These are phyloP conservation scores for Lymantria monacha DNA, from an alignment of 2,888 invertebrate genomes.

Conservation along the genomic window DNA sequence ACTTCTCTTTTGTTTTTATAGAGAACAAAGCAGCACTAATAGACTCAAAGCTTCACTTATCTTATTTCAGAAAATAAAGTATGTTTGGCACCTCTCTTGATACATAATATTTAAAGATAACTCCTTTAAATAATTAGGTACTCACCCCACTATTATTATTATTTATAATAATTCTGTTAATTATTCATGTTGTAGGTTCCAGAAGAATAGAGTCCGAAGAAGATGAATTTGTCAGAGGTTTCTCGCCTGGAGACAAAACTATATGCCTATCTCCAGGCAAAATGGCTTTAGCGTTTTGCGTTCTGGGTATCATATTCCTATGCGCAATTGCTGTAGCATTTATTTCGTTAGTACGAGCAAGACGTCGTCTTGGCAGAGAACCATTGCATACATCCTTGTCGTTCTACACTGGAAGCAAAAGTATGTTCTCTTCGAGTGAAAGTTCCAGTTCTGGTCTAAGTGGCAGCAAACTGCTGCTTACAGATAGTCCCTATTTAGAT, in stretches of 20 bases:
- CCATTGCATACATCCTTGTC: slow-evolving; percentile 77
- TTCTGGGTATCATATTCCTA: slow-evolving; percentile 87
- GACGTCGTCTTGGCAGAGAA: slow-evolving; percentile 75
- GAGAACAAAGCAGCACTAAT: too few species aligned
- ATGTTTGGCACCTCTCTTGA: too few species aligned
- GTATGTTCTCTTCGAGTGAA: slow-evolving; percentile 83
- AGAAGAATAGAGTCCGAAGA: slow-evolving; percentile 70
- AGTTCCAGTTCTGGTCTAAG: slow-evolving; percentile 83
- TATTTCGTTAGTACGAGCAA: slow-evolving; percentile 84
- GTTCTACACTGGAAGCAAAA: slow-evolving; percentile 83
- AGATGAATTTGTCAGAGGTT: slow-evolving; percentile 64
- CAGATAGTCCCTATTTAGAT: slow-evolving; percentile 83
- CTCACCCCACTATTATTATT: too few species aligned
- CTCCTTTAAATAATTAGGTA: too few species aligned
- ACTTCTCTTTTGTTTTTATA: too few species aligned
- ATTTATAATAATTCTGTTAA: neutral
- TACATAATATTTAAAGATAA: too few species aligned
- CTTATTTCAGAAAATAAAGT: too few species aligned
- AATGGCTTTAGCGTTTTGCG: slow-evolving; percentile 88
- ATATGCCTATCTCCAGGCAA: slow-evolving; percentile 89
- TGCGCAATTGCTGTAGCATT: slow-evolving; percentile 87
- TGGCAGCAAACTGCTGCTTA: slow-evolving; percentile 82
- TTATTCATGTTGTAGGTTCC: slow-evolving; percentile 53
- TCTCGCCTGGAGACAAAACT: slow-evolving; percentile 83
- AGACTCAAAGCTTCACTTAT: too few species aligned